Evolutionary conservation across 2,888 invertebrate genomes (phyloP).

Genomic region (Oeneis ivallda): DNA sequence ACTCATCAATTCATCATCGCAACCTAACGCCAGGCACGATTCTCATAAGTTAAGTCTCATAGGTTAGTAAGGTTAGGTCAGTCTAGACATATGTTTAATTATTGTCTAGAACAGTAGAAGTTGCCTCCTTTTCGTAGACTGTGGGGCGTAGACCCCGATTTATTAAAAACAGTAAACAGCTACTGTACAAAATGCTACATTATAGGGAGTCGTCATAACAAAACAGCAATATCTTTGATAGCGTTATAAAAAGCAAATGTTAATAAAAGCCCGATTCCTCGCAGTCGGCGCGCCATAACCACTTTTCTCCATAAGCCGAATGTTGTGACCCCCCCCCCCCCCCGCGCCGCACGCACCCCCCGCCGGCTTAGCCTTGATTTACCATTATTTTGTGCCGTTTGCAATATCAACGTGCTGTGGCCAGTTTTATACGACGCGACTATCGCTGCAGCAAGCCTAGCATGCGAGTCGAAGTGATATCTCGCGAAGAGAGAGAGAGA

Average conservation of each 20-base stretch:
- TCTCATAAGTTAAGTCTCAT: too few species aligned
- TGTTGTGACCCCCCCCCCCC: neutral
- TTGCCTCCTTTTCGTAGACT: too few species aligned
- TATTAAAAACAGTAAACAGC: too few species aligned
- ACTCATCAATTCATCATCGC: too few species aligned
- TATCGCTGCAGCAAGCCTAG: too few species aligned
- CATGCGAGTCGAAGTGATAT: too few species aligned
- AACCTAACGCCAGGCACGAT: too few species aligned
- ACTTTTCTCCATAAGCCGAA: conserved; percentile 62
- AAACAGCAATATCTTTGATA: conserved; percentile 20
- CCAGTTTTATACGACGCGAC: neutral
- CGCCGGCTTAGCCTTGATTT: conserved; percentile 67
- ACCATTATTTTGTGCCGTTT: conserved; percentile 67
- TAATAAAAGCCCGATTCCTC: conserved; percentile 39
- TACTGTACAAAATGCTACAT: neutral
- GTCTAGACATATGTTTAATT: too few species aligned
- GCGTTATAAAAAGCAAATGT: conserved; percentile 23
- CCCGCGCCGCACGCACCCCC: neutral
- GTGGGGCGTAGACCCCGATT: too few species aligned
- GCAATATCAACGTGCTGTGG: conserved; percentile 53
- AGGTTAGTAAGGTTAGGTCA: too few species aligned
- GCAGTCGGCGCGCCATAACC: conserved; percentile 54
- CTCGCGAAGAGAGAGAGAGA: too few species aligned
- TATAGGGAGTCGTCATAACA: neutral
- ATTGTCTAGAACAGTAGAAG: too few species aligned